Evolutionary conservation across 2,113 vertebrate species (phyloP).

Genomic region (Symphodus melops): DNA sequence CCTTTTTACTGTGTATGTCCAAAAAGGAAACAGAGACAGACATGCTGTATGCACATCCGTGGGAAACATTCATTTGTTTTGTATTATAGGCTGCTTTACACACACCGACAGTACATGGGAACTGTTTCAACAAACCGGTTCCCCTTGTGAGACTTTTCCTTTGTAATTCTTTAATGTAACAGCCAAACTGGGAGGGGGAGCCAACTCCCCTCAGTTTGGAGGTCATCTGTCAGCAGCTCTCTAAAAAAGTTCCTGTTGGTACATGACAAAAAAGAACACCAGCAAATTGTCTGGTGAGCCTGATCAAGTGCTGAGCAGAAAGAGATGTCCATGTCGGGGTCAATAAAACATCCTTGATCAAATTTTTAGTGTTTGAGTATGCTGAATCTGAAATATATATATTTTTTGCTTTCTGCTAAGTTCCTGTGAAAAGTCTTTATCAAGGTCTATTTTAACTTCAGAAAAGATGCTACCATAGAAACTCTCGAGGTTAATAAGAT

Average conservation of each 20-base stretch:
- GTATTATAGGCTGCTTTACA: too few species aligned
- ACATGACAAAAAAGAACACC: not conserved
- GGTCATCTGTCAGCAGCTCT: not conserved
- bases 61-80: too few species aligned
- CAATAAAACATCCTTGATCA: not conserved
- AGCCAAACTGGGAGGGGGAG: not conserved
- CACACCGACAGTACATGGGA: too few species aligned
- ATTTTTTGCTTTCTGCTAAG: not conserved
- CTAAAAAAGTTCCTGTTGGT: not conserved
- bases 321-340: not conserved
- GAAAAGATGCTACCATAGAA: not conserved
- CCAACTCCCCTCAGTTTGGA: not conserved
- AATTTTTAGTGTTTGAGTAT: not conserved
- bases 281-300: not conserved
- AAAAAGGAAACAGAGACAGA: too few species aligned
- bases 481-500: not conserved
- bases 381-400: not conserved
- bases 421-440: not conserved
- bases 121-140: too few species aligned
- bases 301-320: not conserved
- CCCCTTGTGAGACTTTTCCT: not conserved
- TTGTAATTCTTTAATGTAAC: not conserved
- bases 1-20: too few species aligned
- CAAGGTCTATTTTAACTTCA: too few species aligned
- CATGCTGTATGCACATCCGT: too few species aligned